Evolutionary conservation across 2,797 vertebrate genomes (phyloP).

Genomic region (Myotis planiceps): DNA sequence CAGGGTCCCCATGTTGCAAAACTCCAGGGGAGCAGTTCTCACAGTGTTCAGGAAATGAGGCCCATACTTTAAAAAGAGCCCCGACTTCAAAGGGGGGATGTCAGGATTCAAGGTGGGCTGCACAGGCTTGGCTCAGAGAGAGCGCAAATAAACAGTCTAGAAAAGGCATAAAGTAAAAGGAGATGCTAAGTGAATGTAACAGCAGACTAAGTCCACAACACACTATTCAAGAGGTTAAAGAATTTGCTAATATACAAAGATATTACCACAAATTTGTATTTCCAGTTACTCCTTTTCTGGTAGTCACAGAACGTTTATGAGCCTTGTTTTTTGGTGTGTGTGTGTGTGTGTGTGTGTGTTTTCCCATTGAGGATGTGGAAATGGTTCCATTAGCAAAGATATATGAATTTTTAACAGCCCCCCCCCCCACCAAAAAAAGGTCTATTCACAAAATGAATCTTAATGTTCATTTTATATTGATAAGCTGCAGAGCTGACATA

Average conservation of each 20-base stretch:
- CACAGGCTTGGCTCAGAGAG: not conserved
- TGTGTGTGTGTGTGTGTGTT: not conserved
- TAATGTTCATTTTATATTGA: slow-evolving; percentile 50
- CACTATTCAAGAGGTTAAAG: not conserved
- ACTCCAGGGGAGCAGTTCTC: not conserved
- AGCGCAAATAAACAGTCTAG: not conserved
- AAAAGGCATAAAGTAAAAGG: not conserved
- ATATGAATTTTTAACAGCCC: slow-evolving; percentile 47
- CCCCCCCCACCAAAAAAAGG: not conserved
- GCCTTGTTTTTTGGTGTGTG: not conserved
- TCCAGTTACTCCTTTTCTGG: not conserved
- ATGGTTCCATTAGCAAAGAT: slow-evolving; percentile 50
- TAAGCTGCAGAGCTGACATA: not conserved
- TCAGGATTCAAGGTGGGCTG: not conserved
- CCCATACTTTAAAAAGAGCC: not conserved
- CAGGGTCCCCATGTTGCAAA: not conserved
- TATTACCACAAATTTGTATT: not conserved
- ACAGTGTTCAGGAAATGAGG: not conserved
- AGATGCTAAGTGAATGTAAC: not conserved
- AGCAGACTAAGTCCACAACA: not conserved
- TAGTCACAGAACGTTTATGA: slow-evolving; percentile 26
- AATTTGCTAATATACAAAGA: not conserved
- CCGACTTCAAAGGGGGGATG: not conserved
- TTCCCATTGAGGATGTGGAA: not conserved
- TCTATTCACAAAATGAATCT: slow-evolving; percentile 22